Conservation (phyloP, 1,140 invertebrate species). For the Archivesica marissinica region DNA sequence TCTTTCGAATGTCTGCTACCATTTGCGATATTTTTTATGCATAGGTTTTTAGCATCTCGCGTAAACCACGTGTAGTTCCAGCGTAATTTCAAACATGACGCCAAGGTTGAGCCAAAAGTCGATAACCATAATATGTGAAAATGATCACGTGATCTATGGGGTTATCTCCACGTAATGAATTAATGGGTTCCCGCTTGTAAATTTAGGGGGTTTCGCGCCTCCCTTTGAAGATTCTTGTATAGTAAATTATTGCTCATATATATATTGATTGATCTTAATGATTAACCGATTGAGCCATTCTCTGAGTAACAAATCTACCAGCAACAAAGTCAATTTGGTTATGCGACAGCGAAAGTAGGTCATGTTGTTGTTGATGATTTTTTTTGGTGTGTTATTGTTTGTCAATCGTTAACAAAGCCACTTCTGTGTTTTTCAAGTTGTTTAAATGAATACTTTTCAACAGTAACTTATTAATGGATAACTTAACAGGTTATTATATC, state of each 20-base stretch:
- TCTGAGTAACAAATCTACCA: conserved; percentile 23
- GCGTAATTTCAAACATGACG: conserved; percentile 78
- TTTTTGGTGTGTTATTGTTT: no score
- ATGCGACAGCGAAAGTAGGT: conserved; percentile 68
- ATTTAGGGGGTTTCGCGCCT: conserved; percentile 28
- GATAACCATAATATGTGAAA: conserved; percentile 77
- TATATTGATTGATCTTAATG: conserved; percentile 9
- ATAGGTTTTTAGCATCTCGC: conserved; percentile 39
- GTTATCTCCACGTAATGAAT: conserved; percentile 50
- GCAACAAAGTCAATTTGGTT: conserved; percentile 43
- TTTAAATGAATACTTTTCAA: no score
- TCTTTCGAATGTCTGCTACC: neutral
- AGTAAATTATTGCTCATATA: neutral
- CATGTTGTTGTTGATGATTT: conserved; percentile 62
- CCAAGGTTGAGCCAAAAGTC: conserved; percentile 76
- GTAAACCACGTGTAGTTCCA: conserved; percentile 75
- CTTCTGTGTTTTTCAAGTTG: no score
- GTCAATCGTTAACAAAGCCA: no score
- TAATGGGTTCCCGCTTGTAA: conserved; percentile 74
- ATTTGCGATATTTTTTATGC: conserved; percentile 33
- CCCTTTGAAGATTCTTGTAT: no score
- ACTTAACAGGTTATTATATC: no score
- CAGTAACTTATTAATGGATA: no score
- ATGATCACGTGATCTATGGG: conserved; percentile 80
- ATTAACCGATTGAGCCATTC: conserved; percentile 38